These are phyloP conservation scores for Sclerurus mexicanus DNA, from an alignment of 2,113 vertebrate species.

Conservation along the genomic window DNA sequence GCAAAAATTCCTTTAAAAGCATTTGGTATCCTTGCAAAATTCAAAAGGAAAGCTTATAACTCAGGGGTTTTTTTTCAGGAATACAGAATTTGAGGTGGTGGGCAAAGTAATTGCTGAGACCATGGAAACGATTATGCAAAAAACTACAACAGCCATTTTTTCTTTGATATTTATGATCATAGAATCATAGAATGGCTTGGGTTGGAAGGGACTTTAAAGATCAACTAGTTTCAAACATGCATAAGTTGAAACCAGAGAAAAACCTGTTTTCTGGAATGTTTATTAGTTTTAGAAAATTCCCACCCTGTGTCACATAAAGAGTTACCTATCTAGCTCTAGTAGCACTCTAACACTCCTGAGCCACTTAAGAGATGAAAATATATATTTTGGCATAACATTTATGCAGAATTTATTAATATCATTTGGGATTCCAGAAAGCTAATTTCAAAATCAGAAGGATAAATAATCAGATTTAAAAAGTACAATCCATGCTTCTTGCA, in stretches of 20 bases:
- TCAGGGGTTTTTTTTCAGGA: background rate
- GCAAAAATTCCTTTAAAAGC: background rate
- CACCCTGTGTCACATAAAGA: background rate
- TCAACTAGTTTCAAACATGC: rapidly evolving
- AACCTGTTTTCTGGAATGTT: background rate
- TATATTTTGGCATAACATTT: background rate
- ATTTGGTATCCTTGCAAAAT: background rate
- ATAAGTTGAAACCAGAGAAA: background rate
- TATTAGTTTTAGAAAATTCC: background rate
- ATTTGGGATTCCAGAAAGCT: background rate
- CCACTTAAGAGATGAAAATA: background rate
- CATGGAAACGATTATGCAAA: background rate
- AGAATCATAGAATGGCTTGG: background rate
- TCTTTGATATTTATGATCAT: background rate
- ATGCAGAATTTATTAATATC: background rate
- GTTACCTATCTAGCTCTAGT: background rate
- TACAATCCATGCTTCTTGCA: background rate
- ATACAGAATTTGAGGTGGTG: background rate
- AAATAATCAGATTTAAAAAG: background rate
- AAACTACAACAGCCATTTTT: background rate
- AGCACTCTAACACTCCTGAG: background rate
- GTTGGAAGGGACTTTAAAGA: background rate
- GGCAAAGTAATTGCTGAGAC: background rate
- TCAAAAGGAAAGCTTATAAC: background rate
- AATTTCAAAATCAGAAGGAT: background rate